Conservation (phyloP, 2,797 vertebrate species). For the Pseudochaenichthys georgianus region DNA sequence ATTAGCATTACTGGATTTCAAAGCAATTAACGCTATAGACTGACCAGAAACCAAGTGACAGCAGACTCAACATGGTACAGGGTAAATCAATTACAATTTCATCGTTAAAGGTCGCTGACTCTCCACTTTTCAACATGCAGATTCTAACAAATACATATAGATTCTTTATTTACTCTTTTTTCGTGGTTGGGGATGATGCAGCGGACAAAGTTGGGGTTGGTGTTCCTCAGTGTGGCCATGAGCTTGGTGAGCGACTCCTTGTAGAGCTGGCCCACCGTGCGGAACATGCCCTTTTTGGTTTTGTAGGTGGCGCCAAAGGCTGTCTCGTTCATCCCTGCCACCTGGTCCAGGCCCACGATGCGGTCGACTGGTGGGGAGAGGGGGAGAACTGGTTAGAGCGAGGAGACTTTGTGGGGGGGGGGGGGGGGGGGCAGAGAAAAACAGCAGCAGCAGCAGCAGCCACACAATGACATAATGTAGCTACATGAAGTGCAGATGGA, state of each 20-base stretch:
- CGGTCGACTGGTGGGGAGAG: slow-evolving; percentile 89
- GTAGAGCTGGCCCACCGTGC: slow-evolving; percentile 96
- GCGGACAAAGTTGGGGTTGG: slow-evolving; percentile 98
- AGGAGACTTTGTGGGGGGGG: neutral
- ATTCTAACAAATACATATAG: neutral
- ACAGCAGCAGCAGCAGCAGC: slow-evolving; percentile 12
- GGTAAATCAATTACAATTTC: neutral
- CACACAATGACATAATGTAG: slow-evolving; percentile 33
- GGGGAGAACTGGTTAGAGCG: slow-evolving; percentile 25
- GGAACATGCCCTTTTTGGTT: slow-evolving; percentile 99
- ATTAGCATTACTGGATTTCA: slow-evolving; percentile 1
- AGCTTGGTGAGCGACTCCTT: slow-evolving; percentile 99
- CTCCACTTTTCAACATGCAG: slow-evolving; percentile 60
- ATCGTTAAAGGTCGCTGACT: neutral
- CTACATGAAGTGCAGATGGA: slow-evolving; percentile 63
- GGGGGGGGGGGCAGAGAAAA: slow-evolving; percentile 2
- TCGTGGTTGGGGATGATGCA: slow-evolving; percentile 99
- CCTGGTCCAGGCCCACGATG: slow-evolving; percentile 97
- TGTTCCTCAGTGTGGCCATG: slow-evolving; percentile 96
- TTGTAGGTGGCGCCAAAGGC: slow-evolving; percentile 96
- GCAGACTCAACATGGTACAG: neutral
- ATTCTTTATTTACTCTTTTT: slow-evolving; percentile 86
- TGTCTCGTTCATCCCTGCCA: slow-evolving; percentile 96
- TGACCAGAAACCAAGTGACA: neutral
- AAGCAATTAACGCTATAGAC: neutral